A percentile compares a stretch with the other conserved stretches of the same genome.
Evolutionary conservation across 2,113 vertebrate species (phyloP).

Genomic region (Ardeotis arabs): DNA sequence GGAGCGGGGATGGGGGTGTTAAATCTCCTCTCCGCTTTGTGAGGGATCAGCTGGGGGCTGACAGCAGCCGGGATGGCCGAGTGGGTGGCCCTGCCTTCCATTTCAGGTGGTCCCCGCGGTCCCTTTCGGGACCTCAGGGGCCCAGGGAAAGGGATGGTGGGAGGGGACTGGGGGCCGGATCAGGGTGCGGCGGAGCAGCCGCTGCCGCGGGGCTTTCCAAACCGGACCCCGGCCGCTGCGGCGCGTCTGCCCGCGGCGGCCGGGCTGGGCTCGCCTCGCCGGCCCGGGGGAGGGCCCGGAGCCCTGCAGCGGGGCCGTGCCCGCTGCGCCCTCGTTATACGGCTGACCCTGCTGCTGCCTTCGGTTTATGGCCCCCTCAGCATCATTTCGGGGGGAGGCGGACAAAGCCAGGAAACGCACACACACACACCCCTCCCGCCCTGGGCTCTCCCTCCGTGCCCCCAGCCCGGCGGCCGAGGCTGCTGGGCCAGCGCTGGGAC

Average conservation of each 20-base stretch:
- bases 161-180: slow-evolving; percentile 52
- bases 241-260: background rate
- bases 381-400: background rate
- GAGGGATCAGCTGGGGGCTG: slow-evolving; percentile 45
- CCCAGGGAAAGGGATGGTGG: slow-evolving; percentile 65
- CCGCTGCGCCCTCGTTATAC: background rate
- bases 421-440: no score
- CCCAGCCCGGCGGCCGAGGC: background rate
- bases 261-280: background rate
- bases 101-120: slow-evolving; percentile 73
- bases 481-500: slow-evolving; percentile 23
- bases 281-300: background rate
- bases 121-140: slow-evolving; percentile 70
- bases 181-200: slow-evolving; percentile 5
- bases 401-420: background rate
- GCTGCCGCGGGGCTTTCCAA: background rate
- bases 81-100: slow-evolving; percentile 74
- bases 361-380: background rate
- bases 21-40: slow-evolving; percentile 46
- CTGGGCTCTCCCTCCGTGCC: background rate
- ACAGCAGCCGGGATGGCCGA: slow-evolving; percentile 49
- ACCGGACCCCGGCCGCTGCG: background rate
- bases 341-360: background rate
- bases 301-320: background rate
- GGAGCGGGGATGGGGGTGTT: background rate